Evolutionary conservation across 2,797 vertebrate species (phyloP), one percentile per base, ranked within the genome.

Genomic region (Hybognathus amarus): DNA sequence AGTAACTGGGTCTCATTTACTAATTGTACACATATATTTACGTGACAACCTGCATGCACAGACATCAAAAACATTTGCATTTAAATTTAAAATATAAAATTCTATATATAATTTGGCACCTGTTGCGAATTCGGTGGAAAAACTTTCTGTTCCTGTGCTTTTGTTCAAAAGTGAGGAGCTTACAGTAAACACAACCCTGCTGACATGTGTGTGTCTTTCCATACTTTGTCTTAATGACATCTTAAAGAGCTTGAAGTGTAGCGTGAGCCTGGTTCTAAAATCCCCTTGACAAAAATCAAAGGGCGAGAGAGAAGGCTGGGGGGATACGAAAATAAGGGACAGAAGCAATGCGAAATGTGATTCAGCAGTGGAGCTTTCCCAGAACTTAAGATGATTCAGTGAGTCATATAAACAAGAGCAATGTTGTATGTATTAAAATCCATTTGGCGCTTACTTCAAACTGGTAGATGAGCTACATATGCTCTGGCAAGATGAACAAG

Each of bases 331-430:
- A 84, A 71, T 67, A 56, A 74, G n/a, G 27, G 38, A 82, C 79
- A 83, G 75, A 84, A 36, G 42, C 77, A 40, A 68, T 47, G 75
- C 40, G 85, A 86, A 80, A 76, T 73, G 71, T 66, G 70, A 73
- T 86, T 84, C 83, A 76, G 82, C 76, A 86, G 61, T 42, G 67
- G 61, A 67, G 76, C 76, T 80, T 86, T 83, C 82, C 85, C 76
- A 85, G 76, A 88, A 56, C 77, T 67, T 85, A 59, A 59, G 64
- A 86, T 82, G 78, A 82, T 82, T 83, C 87, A 83, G 79, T 86
- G 83, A 83, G 50, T 87, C 81, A 83, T 88, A 77, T 88, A 87
- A 88, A 87, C 87, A 83, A 84, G 81, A 87, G 68, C 68, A 81
- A 73, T 70, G 77, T 67, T 88, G 87, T 83, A 82, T 79, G 80